Conservation (phyloP, 1,140 invertebrate species). For the Cyclargus thomasi region DNA sequence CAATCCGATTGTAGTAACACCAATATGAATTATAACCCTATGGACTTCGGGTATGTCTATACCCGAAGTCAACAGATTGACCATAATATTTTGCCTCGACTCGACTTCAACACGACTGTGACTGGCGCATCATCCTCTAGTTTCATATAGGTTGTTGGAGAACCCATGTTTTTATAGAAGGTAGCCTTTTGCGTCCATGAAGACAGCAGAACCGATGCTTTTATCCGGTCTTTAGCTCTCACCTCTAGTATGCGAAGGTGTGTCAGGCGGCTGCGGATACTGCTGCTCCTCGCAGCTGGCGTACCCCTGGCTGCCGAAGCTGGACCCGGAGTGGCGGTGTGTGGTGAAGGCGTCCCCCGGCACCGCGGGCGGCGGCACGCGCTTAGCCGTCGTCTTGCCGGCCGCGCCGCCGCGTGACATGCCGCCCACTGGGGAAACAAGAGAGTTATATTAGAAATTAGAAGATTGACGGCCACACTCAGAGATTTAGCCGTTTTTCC, state of each 20-base stretch:
- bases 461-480: too few species aligned
- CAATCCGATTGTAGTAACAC: too few species aligned
- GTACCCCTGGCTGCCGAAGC: slow-evolving; percentile 83
- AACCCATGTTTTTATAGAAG: neutral
- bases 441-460: neutral
- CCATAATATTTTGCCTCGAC: too few species aligned
- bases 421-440: slow-evolving; percentile 81
- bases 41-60: too few species aligned
- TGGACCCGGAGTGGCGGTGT: slow-evolving; percentile 84
- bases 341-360: slow-evolving; percentile 78
- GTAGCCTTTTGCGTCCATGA: too few species aligned
- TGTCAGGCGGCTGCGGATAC: slow-evolving; percentile 74
- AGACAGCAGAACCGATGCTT: too few species aligned
- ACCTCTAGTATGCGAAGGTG: slow-evolving; percentile 72
- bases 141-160: too few species aligned
- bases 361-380: slow-evolving; percentile 87
- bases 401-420: slow-evolving; percentile 85
- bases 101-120: too few species aligned
- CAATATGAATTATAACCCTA: too few species aligned
- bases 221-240: neutral
- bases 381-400: slow-evolving; percentile 82
- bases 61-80: too few species aligned
- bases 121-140: too few species aligned
- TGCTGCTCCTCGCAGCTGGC: slow-evolving; percentile 83
- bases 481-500: too few species aligned